A percentile compares a stretch with the other conserved stretches of the same genome.
These are phyloP conservation scores for Bombus soroeensis DNA, from an alignment of 1,140 invertebrate genomes.

Conservation along the genomic window DNA sequence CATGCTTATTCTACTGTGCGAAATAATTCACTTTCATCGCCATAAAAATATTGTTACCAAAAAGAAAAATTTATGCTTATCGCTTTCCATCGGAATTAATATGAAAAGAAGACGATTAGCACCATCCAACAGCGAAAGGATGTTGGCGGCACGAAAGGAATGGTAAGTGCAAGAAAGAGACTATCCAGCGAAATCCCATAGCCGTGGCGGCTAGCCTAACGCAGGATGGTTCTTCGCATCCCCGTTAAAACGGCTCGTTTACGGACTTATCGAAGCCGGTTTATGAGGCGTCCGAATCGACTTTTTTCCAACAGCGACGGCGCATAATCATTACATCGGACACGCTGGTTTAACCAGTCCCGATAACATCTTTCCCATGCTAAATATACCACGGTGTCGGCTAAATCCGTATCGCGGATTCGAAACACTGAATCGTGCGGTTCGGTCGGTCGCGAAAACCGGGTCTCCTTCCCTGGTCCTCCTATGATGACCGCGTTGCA, in stretches of 20 bases:
- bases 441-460: slow-evolving; percentile 24
- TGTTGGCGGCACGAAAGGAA: not conserved
- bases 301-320: slow-evolving; percentile 55
- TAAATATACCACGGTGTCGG: slow-evolving; percentile 72
- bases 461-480: not conserved
- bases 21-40: no score
- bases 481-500: not conserved
- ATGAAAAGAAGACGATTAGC: not conserved
- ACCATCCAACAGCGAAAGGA: not conserved
- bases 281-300: slow-evolving; percentile 73
- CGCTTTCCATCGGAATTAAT: not conserved
- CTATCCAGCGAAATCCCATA: slow-evolving; percentile 46
- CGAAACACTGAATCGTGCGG: slow-evolving; percentile 57
- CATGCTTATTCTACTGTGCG: not conserved
- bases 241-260: slow-evolving; percentile 70
- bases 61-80: not conserved
- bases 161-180: slow-evolving; percentile 12
- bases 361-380: slow-evolving; percentile 76
- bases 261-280: slow-evolving; percentile 73
- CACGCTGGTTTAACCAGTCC: slow-evolving; percentile 75
- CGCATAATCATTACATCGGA: slow-evolving; percentile 76
- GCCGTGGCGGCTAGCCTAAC: slow-evolving; percentile 29
- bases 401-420: slow-evolving; percentile 75
- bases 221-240: slow-evolving; percentile 57
- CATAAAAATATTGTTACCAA: not conserved